A percentile compares a stretch with the other conserved stretches of the same genome.
Evolutionary conservation across 1,140 invertebrate genomes (phyloP).

Genomic region (Drosophila biarmipes): DNA sequence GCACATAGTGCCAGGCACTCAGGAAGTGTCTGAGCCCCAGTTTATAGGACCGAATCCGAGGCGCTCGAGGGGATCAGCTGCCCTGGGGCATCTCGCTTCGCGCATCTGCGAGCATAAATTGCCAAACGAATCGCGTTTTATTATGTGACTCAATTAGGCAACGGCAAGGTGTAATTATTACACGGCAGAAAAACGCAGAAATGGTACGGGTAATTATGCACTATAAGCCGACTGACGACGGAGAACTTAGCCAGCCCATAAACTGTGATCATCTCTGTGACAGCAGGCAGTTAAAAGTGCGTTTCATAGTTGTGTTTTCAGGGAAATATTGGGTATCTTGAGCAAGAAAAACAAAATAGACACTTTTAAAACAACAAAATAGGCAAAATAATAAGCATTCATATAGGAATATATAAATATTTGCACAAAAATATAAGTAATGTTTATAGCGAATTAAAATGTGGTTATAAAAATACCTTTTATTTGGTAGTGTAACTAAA

Average conservation of each 20-base stretch:
- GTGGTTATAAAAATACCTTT: too few species aligned
- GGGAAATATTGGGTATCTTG: background rate
- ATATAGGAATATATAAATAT: too few species aligned
- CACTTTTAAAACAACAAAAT: too few species aligned
- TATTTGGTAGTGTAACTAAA: too few species aligned
- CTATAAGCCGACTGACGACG: background rate
- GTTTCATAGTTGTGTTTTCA: background rate
- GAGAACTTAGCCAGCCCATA: constrained; percentile 2
- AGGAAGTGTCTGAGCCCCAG: constrained; percentile 36
- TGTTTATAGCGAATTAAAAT: too few species aligned
- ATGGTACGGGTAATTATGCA: constrained; percentile 22
- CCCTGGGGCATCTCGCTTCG: constrained; percentile 13
- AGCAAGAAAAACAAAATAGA: too few species aligned
- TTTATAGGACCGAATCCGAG: constrained; percentile 2
- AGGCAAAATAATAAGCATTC: too few species aligned
- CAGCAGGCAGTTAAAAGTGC: background rate
- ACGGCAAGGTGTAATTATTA: constrained; percentile 29
- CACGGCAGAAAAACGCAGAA: constrained; percentile 9
- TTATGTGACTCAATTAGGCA: constrained; percentile 69
- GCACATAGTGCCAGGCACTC: constrained; percentile 2
- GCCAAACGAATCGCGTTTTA: constrained; percentile 31
- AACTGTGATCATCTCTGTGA: background rate
- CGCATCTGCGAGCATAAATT: constrained; percentile 59
- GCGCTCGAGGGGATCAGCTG: background rate
- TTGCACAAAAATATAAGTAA: too few species aligned